phyloP scores from a whole-genome alignment of 2,113 vertebrate species.

The Equus quagga region DNA sequence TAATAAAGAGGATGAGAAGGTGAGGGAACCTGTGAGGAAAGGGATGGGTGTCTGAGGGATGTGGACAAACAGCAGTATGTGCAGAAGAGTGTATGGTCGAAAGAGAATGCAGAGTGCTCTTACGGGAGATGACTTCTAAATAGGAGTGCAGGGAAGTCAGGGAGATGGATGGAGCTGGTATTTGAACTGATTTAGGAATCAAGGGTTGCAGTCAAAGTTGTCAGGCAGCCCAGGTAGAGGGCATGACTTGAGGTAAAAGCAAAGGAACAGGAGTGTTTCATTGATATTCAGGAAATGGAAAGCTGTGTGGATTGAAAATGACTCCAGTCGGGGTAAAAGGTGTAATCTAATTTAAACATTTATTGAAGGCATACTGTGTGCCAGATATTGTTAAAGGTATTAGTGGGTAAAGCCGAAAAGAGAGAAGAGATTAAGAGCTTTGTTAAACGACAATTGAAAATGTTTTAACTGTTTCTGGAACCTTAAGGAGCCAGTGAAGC shows the following conservation, averaged over 20 bases:
- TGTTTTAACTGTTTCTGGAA: conserved; percentile 1
- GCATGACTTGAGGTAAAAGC: background rate
- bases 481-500: background rate
- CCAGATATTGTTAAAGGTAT: background rate
- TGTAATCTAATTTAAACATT: background rate
- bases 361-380: background rate
- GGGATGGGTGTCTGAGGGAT: background rate
- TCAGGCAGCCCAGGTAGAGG: background rate
- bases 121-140: background rate
- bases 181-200: background rate
- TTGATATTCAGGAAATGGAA: background rate
- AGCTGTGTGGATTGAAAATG: background rate
- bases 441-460: background rate
- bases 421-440: background rate
- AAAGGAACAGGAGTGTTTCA: background rate
- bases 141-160: background rate
- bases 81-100: background rate
- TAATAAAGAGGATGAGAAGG: background rate
- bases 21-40: background rate
- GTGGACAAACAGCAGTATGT: background rate
- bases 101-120: background rate
- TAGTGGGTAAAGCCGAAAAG: background rate
- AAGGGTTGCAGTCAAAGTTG: background rate
- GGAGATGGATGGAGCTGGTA: background rate
- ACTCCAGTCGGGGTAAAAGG: background rate